Base-by-base conservation (phyloP, 2,888 invertebrate species). In the Mimas tiliae region DNA sequence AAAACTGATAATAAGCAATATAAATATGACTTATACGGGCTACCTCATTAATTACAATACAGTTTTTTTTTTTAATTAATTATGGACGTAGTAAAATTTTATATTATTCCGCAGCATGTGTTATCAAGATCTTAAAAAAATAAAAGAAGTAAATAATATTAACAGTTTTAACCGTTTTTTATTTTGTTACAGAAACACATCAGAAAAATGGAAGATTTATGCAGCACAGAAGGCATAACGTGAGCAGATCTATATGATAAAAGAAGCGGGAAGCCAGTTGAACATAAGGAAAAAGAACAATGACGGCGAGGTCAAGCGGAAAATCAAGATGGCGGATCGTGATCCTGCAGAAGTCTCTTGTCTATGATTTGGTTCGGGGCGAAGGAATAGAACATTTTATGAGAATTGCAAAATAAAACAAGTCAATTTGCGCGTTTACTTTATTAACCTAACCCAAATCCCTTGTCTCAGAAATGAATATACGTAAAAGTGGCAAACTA, bases 391-490 rank as follows among this genome's bases (percentile, higher is more conserved):
- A 65, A 58, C 4, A 21, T 19, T 45, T 47, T 34, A 34, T 65
- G 14, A 64, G 62, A 67, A 42, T n/a, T 65, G 67, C 63, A 79
- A 81, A 90, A 90, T 90, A 90, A 90, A 90, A 66, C 69, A 71
- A 81, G 70, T 79, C 71, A 74, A 85, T 71, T 80, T 74, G 74
- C 80, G 88, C 81, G 86, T 90, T 88, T 89, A 77, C 82, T 84
- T 88, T 63, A 84, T 83, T 81, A 69, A 71, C 81, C 67, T 58
- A 16, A 66, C 67, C 67, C 65, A 47, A 14, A 16, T 27, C 4
- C 33, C 6, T 16, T 8, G 12, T 27, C 33, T 21, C 6, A 14
- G n/a, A 12, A 48, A 12, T 21, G 1, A 47, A 4, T 33, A 27
- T 27, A 3, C 38, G 1, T 14, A n/a, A 58, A 58, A n/a, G n/a